Conservation (phyloP, 2,888 invertebrate species). For the Tetheella fluctuosa region DNA sequence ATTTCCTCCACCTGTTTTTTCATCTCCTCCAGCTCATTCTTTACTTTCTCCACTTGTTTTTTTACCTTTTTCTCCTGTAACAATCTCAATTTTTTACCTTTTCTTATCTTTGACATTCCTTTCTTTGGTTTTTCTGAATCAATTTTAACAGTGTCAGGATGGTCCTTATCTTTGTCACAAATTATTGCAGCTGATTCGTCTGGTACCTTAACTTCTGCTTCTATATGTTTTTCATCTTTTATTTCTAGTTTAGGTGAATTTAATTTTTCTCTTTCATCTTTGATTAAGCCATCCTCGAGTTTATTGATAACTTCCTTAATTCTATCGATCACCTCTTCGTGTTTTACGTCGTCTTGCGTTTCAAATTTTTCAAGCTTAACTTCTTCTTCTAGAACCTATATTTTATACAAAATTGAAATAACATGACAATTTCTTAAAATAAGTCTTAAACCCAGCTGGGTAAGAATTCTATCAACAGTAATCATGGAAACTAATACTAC, state of each 20-base stretch:
- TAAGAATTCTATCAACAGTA: not conserved
- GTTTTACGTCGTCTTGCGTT: conserved; percentile 56
- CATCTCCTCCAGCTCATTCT: conserved; percentile 67
- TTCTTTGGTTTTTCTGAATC: conserved; percentile 40
- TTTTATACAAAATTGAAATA: conserved; percentile 16
- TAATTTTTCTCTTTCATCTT: conserved; percentile 31
- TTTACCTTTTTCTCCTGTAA: conserved; percentile 66
- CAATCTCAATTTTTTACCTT: conserved; percentile 56
- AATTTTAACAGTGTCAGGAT: conserved; percentile 16
- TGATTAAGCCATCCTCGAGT: conserved; percentile 64
- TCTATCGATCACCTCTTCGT: conserved; percentile 68
- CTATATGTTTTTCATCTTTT: conserved; percentile 16
- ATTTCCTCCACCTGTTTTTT: conserved; percentile 70
- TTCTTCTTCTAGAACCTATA: conserved; percentile 66
- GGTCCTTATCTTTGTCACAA: conserved; percentile 13
- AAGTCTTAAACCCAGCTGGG: too few relatives aligned
- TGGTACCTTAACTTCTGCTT: conserved; percentile 12
- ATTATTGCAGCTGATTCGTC: conserved; percentile 11
- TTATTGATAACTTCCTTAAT: conserved; percentile 75
- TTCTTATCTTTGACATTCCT: conserved; percentile 57
- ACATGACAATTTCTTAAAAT: not conserved
- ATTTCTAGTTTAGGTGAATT: conserved; percentile 40
- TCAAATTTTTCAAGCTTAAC: conserved; percentile 67
- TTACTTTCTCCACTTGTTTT: conserved; percentile 67
- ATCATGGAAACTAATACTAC: not conserved